phyloP scores from a whole-genome alignment of 2,888 invertebrate genomes.

The Smittia sp. region DNA sequence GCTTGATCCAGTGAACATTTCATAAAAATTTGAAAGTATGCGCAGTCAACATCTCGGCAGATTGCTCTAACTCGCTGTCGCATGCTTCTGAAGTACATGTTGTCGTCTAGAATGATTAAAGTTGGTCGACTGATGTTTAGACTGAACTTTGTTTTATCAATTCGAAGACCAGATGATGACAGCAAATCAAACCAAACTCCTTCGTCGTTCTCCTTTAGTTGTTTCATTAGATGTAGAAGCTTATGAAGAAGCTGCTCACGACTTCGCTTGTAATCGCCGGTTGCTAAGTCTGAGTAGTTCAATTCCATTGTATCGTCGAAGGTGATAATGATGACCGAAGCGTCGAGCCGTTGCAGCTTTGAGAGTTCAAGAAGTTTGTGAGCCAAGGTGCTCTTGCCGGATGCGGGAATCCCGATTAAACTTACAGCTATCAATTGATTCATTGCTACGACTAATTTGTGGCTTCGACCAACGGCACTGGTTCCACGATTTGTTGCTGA shows the following conservation, averaged over 20 bases:
- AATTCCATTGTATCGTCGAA: constrained; percentile 26
- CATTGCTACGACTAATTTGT: constrained; percentile 6
- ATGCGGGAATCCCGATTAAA: constrained; percentile 34
- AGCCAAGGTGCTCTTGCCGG: constrained; percentile 31
- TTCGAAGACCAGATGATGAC: too few species aligned
- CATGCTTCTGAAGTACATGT: constrained; percentile 33
- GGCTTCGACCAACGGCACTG: not conserved
- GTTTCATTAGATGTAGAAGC: too few species aligned
- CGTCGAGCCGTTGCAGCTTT: not conserved
- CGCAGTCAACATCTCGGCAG: not conserved
- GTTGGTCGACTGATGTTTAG: not conserved
- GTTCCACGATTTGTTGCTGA: not conserved
- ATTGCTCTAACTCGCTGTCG: constrained; percentile 18
- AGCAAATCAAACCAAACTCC: too few species aligned
- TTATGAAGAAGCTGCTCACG: constrained; percentile 2
- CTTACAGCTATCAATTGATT: not conserved
- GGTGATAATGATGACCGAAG: constrained; percentile 13
- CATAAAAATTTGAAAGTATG: constrained; percentile 32
- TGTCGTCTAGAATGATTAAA: constrained; percentile 33
- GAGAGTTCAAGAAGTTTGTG: constrained; percentile 8
- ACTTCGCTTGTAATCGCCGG: constrained; percentile 23
- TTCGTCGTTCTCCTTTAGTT: constrained; percentile 14
- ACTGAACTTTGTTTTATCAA: not conserved
- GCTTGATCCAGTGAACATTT: constrained; percentile 14
- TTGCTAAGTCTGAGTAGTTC: not conserved